phyloP scores from a whole-genome alignment of 2,113 vertebrate species.

The Actenoides hombroni region DNA sequence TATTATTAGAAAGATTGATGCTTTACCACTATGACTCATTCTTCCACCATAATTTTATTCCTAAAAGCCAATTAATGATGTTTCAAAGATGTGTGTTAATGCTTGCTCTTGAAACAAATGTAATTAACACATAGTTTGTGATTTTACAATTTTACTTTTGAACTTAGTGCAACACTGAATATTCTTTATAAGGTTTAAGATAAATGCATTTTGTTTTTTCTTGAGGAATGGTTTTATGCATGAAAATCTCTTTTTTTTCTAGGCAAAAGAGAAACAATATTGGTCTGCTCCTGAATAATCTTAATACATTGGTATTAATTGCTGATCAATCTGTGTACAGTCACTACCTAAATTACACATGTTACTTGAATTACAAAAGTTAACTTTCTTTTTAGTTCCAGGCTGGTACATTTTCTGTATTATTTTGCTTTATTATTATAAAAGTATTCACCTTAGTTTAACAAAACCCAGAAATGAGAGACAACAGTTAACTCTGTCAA shows the following conservation, averaged over 20 bases:
- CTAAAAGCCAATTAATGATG: conserved; percentile 31
- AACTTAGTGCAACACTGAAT: neutral
- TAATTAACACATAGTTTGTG: neutral
- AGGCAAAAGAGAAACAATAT: neutral
- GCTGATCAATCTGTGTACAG: neutral
- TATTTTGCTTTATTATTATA: neutral
- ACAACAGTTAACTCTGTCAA: neutral
- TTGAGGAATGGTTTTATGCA: neutral
- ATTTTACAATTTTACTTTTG: neutral
- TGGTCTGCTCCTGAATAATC: neutral
- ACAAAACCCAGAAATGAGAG: neutral
- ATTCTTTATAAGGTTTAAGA: neutral
- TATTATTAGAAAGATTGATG: neutral
- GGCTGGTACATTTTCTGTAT: neutral
- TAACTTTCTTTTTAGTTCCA: neutral
- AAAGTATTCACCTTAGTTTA: neutral
- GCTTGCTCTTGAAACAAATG: conserved; percentile 1
- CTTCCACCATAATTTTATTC: neutral
- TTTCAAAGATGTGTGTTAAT: conserved; percentile 17
- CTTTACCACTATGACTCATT: neutral
- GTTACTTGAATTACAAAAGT: neutral
- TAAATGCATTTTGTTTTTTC: neutral
- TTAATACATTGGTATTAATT: neutral
- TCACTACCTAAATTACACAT: neutral
- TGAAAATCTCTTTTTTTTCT: neutral